phyloP scores from a whole-genome alignment of 2,113 vertebrate genomes.

The Mixornis gularis region DNA sequence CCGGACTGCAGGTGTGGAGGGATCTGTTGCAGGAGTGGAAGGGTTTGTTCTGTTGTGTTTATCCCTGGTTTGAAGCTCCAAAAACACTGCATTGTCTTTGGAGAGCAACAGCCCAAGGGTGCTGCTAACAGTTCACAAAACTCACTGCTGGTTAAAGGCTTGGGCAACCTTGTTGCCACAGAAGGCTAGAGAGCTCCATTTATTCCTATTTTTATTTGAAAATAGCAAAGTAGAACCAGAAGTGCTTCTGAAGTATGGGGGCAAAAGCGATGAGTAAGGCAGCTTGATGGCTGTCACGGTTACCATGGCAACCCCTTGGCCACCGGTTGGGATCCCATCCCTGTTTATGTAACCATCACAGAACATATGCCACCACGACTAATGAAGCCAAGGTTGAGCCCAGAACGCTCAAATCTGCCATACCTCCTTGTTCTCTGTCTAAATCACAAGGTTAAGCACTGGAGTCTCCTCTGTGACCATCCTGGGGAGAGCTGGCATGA shows the following conservation, averaged over 20 bases:
- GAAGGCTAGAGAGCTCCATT: background rate
- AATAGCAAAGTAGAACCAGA: background rate
- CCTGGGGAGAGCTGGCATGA: background rate
- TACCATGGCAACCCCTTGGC: background rate
- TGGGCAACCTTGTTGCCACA: background rate
- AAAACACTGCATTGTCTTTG: background rate
- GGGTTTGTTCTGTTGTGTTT: background rate
- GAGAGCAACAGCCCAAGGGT: background rate
- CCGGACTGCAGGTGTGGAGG: accelerated
- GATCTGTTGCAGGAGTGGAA: background rate
- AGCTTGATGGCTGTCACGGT: background rate
- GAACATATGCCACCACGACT: background rate
- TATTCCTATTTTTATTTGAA: background rate
- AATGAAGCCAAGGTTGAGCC: background rate
- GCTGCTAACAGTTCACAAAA: background rate
- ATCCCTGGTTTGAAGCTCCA: background rate
- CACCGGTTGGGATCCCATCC: background rate
- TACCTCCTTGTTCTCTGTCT: background rate
- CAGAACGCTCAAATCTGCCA: background rate
- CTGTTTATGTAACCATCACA: background rate
- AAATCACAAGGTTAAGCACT: background rate
- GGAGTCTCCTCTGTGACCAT: accelerated
- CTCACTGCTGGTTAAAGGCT: background rate
- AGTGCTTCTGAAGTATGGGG: background rate
- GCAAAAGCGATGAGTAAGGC: background rate